These are phyloP conservation scores for Henricia sp. DNA, from an alignment of 53 echinoderm and acorn worm species.

Conservation along the genomic window DNA sequence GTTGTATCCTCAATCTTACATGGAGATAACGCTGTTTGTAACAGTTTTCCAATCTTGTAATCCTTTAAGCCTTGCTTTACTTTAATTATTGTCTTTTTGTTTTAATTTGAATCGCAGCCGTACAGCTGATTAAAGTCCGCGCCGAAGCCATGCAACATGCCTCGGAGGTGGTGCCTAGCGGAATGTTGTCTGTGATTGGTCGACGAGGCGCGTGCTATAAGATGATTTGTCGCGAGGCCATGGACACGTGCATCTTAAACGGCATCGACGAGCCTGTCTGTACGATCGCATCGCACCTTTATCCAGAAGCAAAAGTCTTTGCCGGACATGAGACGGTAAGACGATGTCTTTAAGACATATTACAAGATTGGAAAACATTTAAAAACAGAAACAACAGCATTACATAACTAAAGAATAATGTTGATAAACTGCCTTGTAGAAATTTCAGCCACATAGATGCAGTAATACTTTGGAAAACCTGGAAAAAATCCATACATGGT, in stretches of 20 bases:
- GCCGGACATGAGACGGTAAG: constrained; percentile 88
- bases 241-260: constrained; percentile 62
- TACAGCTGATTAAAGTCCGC: constrained; percentile 85
- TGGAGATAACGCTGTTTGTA: no score
- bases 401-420: no score
- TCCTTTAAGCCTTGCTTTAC: background rate
- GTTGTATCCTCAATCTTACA: no score
- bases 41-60: no score
- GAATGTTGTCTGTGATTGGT: constrained; percentile 87
- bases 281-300: constrained; percentile 82
- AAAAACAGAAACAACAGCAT: no score
- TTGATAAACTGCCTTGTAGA: no score
- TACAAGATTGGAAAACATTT: no score
- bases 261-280: constrained; percentile 74
- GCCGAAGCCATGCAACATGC: constrained; percentile 96
- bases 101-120: constrained; percentile 61
- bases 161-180: constrained; percentile 77
- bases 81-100: background rate
- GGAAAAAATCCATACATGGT: no score
- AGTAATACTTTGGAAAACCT: no score
- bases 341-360: background rate
- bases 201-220: constrained; percentile 64
- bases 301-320: constrained; percentile 83
- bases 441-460: no score
- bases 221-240: constrained; percentile 77